These are phyloP conservation scores for Onychomys arenicola DNA, from an alignment of 2,797 vertebrate species.

Conservation along the genomic window DNA sequence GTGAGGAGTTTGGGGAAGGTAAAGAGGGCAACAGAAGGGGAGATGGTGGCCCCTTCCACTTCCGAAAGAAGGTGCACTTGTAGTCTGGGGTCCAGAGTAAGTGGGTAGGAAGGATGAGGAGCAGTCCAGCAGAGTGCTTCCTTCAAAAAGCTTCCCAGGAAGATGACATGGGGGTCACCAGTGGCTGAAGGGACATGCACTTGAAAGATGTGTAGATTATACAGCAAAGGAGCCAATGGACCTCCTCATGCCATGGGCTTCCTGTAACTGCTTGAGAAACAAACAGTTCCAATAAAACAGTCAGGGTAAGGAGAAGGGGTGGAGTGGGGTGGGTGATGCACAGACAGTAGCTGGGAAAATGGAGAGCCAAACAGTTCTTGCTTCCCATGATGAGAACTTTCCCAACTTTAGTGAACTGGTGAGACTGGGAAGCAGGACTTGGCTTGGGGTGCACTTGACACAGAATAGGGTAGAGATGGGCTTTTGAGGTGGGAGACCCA, in stretches of 20 bases:
- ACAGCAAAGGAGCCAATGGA: slow-evolving; percentile 49
- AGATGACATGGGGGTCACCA: slow-evolving; percentile 9
- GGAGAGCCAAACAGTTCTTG: background rate
- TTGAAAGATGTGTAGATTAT: slow-evolving; percentile 79
- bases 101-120: background rate
- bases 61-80: background rate
- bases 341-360: slow-evolving; percentile 16
- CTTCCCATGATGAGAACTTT: slow-evolving; percentile 18
- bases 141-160: slow-evolving; percentile 32
- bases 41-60: background rate
- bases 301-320: slow-evolving; percentile 54
- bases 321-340: background rate
- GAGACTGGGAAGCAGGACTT: background rate
- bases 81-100: background rate
- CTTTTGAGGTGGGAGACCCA: too few relatives aligned
- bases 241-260: slow-evolving; percentile 44
- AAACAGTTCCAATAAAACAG: slow-evolving; percentile 81
- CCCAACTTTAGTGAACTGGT: background rate
- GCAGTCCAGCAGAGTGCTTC: background rate
- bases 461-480: background rate
- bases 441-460: background rate
- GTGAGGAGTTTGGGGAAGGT: slow-evolving; percentile 79
- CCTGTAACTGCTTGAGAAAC: slow-evolving; percentile 82
- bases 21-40: background rate
- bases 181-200: slow-evolving; percentile 45